Evolutionary conservation across 2,888 invertebrate species (phyloP).

Genomic region (Andrena haemorrhoa): DNA sequence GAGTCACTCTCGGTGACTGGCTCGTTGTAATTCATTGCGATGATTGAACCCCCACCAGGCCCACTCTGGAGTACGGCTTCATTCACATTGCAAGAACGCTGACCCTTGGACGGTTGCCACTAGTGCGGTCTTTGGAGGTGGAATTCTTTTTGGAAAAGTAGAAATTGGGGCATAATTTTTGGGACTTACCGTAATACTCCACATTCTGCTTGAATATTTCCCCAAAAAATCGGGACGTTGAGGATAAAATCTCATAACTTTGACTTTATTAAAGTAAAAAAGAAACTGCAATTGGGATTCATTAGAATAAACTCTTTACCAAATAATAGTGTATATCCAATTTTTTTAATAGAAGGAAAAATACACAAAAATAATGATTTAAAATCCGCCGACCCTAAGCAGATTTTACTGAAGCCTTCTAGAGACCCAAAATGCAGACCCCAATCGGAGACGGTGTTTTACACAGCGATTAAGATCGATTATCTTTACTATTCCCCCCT

Average conservation of each 20-base stretch:
- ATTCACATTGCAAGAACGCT: slow-evolving; percentile 59
- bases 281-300: too few species aligned
- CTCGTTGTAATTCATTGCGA: slow-evolving; percentile 81
- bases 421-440: too few species aligned
- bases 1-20: slow-evolving; percentile 77
- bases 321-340: too few species aligned
- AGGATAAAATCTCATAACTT: too few species aligned
- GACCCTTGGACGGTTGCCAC: background rate
- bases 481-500: background rate
- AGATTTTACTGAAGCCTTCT: too few species aligned
- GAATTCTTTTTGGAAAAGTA: background rate
- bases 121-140: background rate
- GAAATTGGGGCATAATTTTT: background rate
- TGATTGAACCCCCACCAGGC: slow-evolving; percentile 69
- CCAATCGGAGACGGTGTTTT: background rate
- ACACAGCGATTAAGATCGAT: background rate
- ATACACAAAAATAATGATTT: too few species aligned
- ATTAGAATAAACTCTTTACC: too few species aligned
- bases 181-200: background rate
- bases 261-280: too few species aligned
- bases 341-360: too few species aligned
- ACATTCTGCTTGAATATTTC: background rate
- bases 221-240: too few species aligned
- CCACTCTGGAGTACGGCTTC: slow-evolving; percentile 47
- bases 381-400: too few species aligned